A percentile compares a stretch with the other conserved stretches of the same genome.
phyloP scores from a whole-genome alignment of 2,113 vertebrate genomes.

The Sminthopsis crassicaudata region DNA sequence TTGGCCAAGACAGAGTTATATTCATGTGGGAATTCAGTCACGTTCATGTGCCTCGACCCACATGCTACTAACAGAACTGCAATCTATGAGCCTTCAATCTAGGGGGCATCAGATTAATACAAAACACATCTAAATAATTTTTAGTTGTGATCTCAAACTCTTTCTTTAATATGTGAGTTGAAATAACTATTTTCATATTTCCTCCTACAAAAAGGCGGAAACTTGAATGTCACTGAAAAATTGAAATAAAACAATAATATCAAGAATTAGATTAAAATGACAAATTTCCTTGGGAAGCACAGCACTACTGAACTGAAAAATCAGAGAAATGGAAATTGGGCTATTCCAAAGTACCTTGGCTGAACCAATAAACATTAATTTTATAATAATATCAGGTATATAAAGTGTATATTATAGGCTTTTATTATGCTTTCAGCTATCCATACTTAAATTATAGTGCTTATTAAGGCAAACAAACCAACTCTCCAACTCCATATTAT shows the following conservation, averaged over 20 bases:
- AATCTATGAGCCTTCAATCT: too few species aligned
- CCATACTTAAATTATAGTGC: neutral
- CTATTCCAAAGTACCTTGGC: too few species aligned
- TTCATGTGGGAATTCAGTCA: neutral
- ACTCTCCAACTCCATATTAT: neutral
- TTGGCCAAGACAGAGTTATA: neutral
- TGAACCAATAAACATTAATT: neutral
- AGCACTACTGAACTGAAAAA: neutral
- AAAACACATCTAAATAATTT: too few species aligned
- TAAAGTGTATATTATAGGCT: neutral
- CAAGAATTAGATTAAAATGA: neutral
- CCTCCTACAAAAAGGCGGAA: slow-evolving; percentile 1
- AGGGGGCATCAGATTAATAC: neutral
- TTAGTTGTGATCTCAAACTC: neutral
- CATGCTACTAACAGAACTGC: too few species aligned
- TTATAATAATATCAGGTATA: neutral
- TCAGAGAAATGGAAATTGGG: neutral
- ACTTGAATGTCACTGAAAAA: neutral
- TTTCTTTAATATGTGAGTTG: neutral
- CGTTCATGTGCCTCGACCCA: neutral
- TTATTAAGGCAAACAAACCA: neutral
- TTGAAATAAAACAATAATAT: neutral
- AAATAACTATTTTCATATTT: neutral
- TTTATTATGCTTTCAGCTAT: too few species aligned
- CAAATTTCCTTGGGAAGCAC: neutral